Conservation (phyloP, 2,113 vertebrate genomes). For the Microtus ochrogaster region DNA sequence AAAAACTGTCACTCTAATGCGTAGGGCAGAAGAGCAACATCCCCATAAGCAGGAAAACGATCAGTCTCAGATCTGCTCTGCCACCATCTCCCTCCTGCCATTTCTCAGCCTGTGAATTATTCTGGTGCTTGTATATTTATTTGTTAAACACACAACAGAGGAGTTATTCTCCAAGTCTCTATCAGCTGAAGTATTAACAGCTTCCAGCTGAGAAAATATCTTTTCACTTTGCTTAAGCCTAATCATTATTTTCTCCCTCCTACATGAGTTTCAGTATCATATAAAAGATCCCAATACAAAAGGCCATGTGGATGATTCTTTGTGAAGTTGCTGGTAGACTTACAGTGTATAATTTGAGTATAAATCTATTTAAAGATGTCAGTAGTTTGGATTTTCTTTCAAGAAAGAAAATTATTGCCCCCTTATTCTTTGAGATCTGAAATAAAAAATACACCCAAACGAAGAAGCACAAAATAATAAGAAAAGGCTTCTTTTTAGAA, state of each 20-base stretch:
- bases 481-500: constrained; percentile 44
- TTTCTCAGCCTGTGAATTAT: constrained; percentile 73
- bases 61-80: constrained; percentile 52
- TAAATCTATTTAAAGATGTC: constrained; percentile 79
- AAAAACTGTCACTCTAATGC: constrained; percentile 68
- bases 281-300: constrained; percentile 76
- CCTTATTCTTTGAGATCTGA: constrained; percentile 58
- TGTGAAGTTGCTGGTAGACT: constrained; percentile 74
- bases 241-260: constrained; percentile 83
- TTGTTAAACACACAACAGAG: constrained; percentile 74
- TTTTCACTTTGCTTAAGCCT: constrained; percentile 84
- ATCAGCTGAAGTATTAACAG: constrained; percentile 81
- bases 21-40: constrained; percentile 71
- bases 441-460: constrained; percentile 56
- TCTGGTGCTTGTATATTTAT: constrained; percentile 69
- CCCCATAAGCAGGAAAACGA: constrained; percentile 75
- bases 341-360: constrained; percentile 70
- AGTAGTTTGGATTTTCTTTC: constrained; percentile 69
- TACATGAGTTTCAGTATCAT: constrained; percentile 64
- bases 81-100: constrained; percentile 71
- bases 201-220: constrained; percentile 85
- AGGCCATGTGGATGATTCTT: constrained; percentile 68
- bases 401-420: constrained; percentile 67
- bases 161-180: constrained; percentile 77
- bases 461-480: constrained; percentile 63